Base-by-base conservation (phyloP, 2,113 vertebrate genomes). In the Hippotragus niger region DNA sequence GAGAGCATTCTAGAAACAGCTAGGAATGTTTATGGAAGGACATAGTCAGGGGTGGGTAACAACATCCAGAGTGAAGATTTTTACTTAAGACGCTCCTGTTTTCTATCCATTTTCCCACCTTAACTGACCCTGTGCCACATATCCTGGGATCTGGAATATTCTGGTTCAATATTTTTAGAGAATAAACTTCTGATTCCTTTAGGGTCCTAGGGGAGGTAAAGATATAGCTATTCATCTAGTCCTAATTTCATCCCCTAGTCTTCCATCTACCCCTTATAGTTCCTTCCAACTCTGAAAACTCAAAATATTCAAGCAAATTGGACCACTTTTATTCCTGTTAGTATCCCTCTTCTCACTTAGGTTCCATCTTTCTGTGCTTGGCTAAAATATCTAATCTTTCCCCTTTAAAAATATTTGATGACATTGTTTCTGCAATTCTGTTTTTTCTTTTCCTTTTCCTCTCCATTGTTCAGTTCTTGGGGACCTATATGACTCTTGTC, bases 401-500 rank as follows among this genome's bases (percentile, higher is more conserved):
- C 36, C 31, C n/a, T 82, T 50, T 53, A 31, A 90, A 80, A 58
- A 52, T 71, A 76, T 15, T 2, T 62, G 83, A 9, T 40, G 29
- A 50, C 8, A 55, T 76, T 58, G 25, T 62, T 83, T 94, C 2
- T n/a, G 55, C 43, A 62, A 19, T 36, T 6, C n/a, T 40, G 67
- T 58, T 36, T 5, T 7, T 2, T 14, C 5, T 74, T 74, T 74
- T 40, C 6, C 19, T 43, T 83, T 23, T 74, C 11, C 25, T 74
- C 15, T 91, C 14, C 12, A 29, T 40, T 74, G 1, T 91, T 82
- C 43, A 19, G 21, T 85, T 89, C 43, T 88, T 17, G 6, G 23
- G 76, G 29, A 96, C n/a, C 33, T 90, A 29, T 88, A 58, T 36
- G 67, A 29, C 50, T 45, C 14, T 92, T 94, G n/a, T 9, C 3